These are phyloP conservation scores for Muricea muricata DNA, from an alignment of 92 coral and sea anemone genomes.

Conservation along the genomic window DNA sequence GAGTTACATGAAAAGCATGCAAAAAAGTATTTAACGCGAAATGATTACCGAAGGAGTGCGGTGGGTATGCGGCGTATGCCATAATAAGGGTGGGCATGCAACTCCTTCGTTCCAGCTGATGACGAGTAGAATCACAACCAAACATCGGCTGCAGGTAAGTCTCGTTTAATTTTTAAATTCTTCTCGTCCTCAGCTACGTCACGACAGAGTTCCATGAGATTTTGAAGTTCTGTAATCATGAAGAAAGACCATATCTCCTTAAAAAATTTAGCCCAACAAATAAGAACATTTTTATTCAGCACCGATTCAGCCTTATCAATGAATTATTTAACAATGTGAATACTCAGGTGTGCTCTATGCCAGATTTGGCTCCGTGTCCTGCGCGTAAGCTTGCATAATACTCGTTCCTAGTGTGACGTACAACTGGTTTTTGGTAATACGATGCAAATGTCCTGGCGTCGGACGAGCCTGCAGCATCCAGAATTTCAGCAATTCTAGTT, in stretches of 20 bases:
- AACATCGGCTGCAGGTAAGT: background rate
- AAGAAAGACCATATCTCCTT: background rate
- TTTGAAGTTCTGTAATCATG: background rate
- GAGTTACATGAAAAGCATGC: conserved; percentile 39
- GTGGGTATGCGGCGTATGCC: background rate
- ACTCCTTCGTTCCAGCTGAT: conserved; percentile 31
- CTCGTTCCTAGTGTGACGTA: background rate
- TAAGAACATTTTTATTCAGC: background rate
- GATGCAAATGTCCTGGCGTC: background rate
- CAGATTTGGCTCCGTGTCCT: background rate
- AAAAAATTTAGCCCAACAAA: background rate
- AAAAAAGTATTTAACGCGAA: conserved; percentile 22
- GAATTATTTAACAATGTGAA: background rate
- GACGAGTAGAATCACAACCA: conserved; percentile 12
- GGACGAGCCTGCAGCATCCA: background rate
- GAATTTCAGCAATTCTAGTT: background rate
- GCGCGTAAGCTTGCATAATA: background rate
- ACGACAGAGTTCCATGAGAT: background rate
- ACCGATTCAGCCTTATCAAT: too few relatives aligned
- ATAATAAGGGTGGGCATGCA: background rate
- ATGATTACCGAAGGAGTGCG: conserved; percentile 22
- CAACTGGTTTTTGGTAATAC: background rate
- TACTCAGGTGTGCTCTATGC: too few relatives aligned
- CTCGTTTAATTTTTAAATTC: conserved; percentile 2
- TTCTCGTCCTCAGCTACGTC: background rate